Conservation (phyloP, 64 coral and sea anemone genomes). For the Dendrophyllia cribrosa region DNA sequence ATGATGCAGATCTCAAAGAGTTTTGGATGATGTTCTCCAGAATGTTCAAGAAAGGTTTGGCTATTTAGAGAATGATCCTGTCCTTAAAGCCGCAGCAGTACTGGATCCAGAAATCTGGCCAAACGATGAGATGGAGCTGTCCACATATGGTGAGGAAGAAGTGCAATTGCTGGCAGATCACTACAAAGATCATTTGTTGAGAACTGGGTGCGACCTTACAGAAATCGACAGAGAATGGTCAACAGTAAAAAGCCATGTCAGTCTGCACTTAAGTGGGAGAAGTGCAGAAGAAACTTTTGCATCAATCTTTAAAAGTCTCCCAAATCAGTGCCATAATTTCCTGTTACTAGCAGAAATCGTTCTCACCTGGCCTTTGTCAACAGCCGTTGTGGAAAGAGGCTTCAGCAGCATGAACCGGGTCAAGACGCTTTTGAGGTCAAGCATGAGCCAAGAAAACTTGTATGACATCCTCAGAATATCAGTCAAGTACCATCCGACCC, state of each 20-base stretch:
- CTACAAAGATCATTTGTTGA: conserved; percentile 23
- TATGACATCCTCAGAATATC: background rate
- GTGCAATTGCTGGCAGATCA: background rate
- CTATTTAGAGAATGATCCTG: conserved; percentile 5
- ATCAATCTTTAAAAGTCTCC: background rate
- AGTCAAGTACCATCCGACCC: conserved; percentile 14
- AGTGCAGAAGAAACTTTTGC: background rate
- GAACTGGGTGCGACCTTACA: background rate
- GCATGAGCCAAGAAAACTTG: conserved; percentile 27
- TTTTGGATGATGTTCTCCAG: background rate
- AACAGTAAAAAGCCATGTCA: background rate
- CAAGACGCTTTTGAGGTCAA: background rate
- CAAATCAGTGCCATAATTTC: background rate
- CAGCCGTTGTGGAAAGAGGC: conserved; percentile 24
- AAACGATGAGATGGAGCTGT: background rate
- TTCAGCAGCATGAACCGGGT: conserved; percentile 30
- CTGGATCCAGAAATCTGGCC: conserved; percentile 36
- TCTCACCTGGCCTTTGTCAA: conserved; percentile 25
- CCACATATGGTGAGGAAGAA: background rate
- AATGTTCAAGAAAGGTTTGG: conserved; percentile 2
- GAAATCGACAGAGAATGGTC: background rate
- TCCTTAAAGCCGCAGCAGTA: conserved; percentile 1
- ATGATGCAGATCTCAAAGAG: too few relatives aligned
- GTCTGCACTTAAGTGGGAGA: background rate
- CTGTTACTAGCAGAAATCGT: conserved; percentile 2